Evolutionary conservation across 2,888 invertebrate genomes (phyloP), one percentile per base, ranked within the genome.

Genomic region (Drosophila atripex): DNA sequence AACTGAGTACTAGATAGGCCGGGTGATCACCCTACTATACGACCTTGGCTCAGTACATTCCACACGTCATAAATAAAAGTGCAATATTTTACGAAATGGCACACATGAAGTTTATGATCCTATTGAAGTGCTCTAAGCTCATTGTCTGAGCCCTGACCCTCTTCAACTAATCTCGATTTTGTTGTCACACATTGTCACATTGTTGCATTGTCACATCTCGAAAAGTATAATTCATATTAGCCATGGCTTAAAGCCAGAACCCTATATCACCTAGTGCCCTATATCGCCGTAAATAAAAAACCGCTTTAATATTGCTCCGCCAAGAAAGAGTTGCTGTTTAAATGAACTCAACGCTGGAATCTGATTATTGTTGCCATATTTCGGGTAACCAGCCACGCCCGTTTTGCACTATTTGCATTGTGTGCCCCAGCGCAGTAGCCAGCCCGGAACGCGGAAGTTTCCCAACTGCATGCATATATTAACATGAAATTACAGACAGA

Each of bases 391-490:
- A 12, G 73, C 51, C 71, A 72, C 64, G 73, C 39, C 63, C 73
- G n/a, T 58, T 49, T 65, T 73, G 58, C 68, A 8, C 65, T 52
- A 72, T 73, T 72, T 73, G 71, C 58, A 64, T 73, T 68, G 60
- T 70, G 69, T 68, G n/a, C 35, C 35, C n/a, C 35, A 35, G n/a
- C 35, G 7, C 35, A 35, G 35, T 18, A 11, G 30, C 39, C 21
- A 9, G 2, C 11, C 38, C 28, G 12, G 28, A 58, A 32, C 25
- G 63, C 32, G 49, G 50, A 30, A 14, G 47, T 32, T 25, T 21
- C 65, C 47, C 11, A 18, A 45, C 74, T 69, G 74, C 77, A 75
- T 83, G 80, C 84, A 80, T 80, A 86, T 32, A 80, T 80, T 86
- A 80, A 73, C 80, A 84, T 86, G 49, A 80, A 80, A 80, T 80